phyloP scores from a whole-genome alignment of 1,140 invertebrate species.

The Drosophila kepulauana region DNA sequence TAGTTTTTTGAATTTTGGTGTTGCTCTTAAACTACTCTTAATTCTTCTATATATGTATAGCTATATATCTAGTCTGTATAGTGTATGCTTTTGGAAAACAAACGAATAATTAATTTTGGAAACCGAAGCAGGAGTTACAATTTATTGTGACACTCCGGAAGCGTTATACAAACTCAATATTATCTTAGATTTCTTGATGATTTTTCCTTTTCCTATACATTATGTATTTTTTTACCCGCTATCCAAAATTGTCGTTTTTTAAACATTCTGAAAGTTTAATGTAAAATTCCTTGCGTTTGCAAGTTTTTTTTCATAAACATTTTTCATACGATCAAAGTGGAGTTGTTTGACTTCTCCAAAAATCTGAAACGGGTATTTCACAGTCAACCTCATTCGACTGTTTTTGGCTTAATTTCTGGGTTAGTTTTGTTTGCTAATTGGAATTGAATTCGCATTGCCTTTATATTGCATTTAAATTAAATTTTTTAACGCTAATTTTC shows the following conservation, averaged over 20 bases:
- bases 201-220: not conserved
- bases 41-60: constrained; percentile 8
- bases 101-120: constrained; percentile 36
- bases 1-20: constrained; percentile 63
- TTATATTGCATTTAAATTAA: constrained; percentile 32
- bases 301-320: no score
- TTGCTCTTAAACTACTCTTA: constrained; percentile 51
- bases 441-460: constrained; percentile 65
- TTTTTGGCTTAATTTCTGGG: constrained; percentile 3
- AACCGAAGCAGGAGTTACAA: constrained; percentile 66
- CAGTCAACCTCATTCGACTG: no score
- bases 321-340: no score
- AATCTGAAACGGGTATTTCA: no score
- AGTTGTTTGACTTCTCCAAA: no score
- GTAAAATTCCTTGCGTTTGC: no score
- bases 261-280: no score
- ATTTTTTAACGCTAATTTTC: constrained; percentile 64
- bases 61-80: constrained; percentile 6
- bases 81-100: constrained; percentile 6
- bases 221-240: not conserved
- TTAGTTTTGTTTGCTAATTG: constrained; percentile 46
- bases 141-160: constrained; percentile 14
- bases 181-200: constrained; percentile 14
- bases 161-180: constrained; percentile 24
- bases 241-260: no score